These are phyloP conservation scores for Noctua janthina DNA, from an alignment of 2,888 invertebrate genomes.

Conservation along the genomic window DNA sequence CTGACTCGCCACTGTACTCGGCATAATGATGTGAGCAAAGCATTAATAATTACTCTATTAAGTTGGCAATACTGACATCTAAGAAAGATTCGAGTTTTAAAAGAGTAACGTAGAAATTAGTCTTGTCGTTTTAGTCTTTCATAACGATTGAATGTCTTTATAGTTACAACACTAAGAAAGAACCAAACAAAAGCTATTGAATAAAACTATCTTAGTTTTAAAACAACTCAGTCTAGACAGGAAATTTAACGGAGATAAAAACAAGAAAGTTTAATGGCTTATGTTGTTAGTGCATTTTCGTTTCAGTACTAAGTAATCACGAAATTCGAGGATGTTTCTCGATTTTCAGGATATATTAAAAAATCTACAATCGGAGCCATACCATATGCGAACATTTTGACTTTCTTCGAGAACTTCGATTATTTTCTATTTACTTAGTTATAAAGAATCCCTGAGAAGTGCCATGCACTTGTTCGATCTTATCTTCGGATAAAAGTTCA, in stretches of 20 bases:
- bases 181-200: constrained; percentile 5
- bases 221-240: constrained; percentile 80
- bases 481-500: neutral
- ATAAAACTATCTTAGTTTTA: constrained; percentile 78
- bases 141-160: neutral
- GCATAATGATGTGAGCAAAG: neutral
- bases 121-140: neutral
- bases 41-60: neutral
- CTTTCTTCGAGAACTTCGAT: neutral
- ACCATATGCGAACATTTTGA: neutral
- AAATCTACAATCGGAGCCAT: neutral
- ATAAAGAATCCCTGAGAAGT: neutral
- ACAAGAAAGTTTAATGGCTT: constrained; percentile 37
- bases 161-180: neutral
- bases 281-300: constrained; percentile 38
- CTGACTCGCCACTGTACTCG: neutral
- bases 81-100: neutral
- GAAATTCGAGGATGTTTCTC: constrained; percentile 8
- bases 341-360: neutral
- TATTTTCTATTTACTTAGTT: neutral
- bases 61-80: neutral
- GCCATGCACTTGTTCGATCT: neutral
- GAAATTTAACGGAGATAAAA: constrained; percentile 74
- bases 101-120: neutral
- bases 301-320: constrained; percentile 19